These are phyloP conservation scores for Patella depressa DNA, from an alignment of 2,888 invertebrate species.

Conservation along the genomic window DNA sequence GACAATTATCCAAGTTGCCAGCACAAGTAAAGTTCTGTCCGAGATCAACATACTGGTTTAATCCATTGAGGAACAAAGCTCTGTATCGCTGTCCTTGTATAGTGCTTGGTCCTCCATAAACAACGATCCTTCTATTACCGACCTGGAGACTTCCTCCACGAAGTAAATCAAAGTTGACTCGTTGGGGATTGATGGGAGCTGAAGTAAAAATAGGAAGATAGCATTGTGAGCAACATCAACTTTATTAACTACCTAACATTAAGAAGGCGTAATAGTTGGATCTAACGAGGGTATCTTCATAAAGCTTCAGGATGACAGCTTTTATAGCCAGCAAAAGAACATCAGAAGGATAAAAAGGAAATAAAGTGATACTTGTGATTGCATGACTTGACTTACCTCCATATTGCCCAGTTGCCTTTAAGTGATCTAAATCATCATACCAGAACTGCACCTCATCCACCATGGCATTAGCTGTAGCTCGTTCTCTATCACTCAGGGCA, in stretches of 20 bases:
- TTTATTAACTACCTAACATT: not conserved
- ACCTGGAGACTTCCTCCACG: constrained; percentile 27
- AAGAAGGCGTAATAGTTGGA: no score
- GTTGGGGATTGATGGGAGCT: constrained; percentile 31
- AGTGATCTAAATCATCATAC: constrained; percentile 61
- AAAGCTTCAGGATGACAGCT: no score
- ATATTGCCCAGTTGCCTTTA: constrained; percentile 46
- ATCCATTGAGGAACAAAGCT: constrained; percentile 57
- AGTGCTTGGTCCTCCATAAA: constrained; percentile 43
- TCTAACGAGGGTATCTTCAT: no score
- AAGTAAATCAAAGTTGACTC: constrained; percentile 33
- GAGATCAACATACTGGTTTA: constrained; percentile 63
- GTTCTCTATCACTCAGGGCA: constrained; percentile 30
- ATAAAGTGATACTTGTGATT: no score
- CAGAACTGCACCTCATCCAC: constrained; percentile 68
- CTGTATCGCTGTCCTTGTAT: constrained; percentile 40
- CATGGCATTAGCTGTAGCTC: constrained; percentile 48
- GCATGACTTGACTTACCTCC: constrained; percentile 41
- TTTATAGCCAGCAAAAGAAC: no score
- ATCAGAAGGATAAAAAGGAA: no score
- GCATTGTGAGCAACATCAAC: not conserved
- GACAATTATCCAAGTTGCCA: constrained; percentile 64
- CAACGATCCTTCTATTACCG: constrained; percentile 45
- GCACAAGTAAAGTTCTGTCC: constrained; percentile 62
- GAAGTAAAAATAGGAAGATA: not conserved